These are phyloP conservation scores for Campoletis raptor DNA, from an alignment of 2,888 invertebrate genomes.

Conservation along the genomic window DNA sequence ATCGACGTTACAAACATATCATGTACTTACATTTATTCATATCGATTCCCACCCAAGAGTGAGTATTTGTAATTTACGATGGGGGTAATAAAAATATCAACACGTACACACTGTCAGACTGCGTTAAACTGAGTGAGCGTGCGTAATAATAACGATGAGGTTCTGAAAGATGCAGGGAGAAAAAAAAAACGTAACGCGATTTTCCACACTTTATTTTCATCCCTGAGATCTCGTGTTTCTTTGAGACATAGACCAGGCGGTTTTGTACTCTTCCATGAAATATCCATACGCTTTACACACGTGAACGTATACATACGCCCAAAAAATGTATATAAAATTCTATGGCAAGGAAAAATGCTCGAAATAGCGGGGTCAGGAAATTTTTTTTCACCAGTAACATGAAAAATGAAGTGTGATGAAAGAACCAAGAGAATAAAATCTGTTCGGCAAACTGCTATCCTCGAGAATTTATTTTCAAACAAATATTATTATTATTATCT, in stretches of 20 bases:
- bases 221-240: conserved; percentile 13
- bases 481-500: background rate
- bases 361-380: background rate
- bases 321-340: background rate
- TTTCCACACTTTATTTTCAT: conserved; percentile 21
- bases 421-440: conserved; percentile 6
- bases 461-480: background rate
- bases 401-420: conserved; percentile 11
- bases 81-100: conserved; percentile 25
- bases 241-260: background rate
- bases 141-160: conserved; percentile 40
- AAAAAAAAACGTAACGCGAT: conserved; percentile 26
- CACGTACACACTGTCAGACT: background rate
- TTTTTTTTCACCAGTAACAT: background rate
- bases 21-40: background rate
- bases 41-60: background rate
- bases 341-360: background rate
- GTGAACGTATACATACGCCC: background rate
- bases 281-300: background rate
- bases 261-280: conserved; percentile 6
- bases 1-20: background rate
- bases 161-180: background rate
- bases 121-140: conserved; percentile 26
- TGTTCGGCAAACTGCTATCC: background rate
- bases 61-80: background rate